These are phyloP conservation scores for Pristionchus exspectatus DNA, from an alignment of 2,888 invertebrate species.

Conservation along the genomic window DNA sequence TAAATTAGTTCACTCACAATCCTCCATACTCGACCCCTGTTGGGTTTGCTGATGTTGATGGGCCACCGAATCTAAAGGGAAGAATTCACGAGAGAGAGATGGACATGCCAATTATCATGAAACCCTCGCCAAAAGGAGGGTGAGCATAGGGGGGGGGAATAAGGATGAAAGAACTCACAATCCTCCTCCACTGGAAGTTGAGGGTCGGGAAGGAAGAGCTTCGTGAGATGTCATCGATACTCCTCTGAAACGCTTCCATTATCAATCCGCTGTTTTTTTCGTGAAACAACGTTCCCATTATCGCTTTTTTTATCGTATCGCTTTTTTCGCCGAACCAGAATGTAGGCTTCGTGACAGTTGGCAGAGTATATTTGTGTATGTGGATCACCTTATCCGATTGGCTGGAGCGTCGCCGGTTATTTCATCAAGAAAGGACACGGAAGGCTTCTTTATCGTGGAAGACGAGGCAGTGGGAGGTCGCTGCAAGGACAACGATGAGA, in stretches of 20 bases:
- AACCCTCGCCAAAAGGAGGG: neutral
- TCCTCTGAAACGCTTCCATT: neutral
- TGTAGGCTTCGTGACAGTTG: neutral
- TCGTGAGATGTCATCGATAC: constrained; percentile 48
- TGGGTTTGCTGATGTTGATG: neutral
- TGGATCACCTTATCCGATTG: neutral
- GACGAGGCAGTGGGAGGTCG: neutral
- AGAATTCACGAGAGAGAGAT: neutral
- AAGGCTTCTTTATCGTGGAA: constrained; percentile 10
- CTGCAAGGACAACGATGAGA: neutral
- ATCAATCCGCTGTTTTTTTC: neutral
- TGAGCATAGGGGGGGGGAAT: neutral
- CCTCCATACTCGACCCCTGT: neutral
- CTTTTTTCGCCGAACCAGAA: too few relatives aligned
- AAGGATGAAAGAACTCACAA: neutral
- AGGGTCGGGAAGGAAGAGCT: neutral
- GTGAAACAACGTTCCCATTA: too few relatives aligned
- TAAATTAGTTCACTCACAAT: neutral
- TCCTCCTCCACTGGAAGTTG: constrained; percentile 7
- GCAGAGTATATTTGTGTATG: neutral
- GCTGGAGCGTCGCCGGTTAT: constrained; percentile 11
- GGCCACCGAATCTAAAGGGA: constrained; percentile 6
- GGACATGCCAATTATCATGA: neutral
- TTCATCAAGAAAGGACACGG: constrained; percentile 50
- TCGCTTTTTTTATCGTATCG: too few relatives aligned